phyloP scores from a whole-genome alignment of 2,888 invertebrate genomes.

The Timema podura region DNA sequence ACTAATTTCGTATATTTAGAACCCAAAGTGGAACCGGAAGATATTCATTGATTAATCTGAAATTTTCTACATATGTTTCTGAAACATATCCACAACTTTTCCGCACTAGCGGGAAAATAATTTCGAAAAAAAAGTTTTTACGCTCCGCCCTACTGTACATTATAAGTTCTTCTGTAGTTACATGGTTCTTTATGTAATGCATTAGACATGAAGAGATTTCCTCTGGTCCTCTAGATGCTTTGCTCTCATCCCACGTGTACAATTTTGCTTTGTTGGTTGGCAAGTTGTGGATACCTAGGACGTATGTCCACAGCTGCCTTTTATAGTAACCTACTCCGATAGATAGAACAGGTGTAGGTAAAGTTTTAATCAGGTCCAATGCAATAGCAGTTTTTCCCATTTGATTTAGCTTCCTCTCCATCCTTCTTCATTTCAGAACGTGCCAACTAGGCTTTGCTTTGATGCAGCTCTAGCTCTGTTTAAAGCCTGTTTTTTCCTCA shows the following conservation, averaged over 20 bases:
- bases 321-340: slow-evolving; percentile 36
- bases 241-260: slow-evolving; percentile 38
- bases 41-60: too few relatives aligned
- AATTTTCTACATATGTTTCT: too few relatives aligned
- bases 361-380: slow-evolving; percentile 37
- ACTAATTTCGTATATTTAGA: too few relatives aligned
- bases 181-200: slow-evolving; percentile 30
- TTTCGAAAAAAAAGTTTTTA: too few relatives aligned
- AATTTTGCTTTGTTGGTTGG: slow-evolving; percentile 33
- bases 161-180: slow-evolving; percentile 33
- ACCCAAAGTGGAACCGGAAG: too few relatives aligned
- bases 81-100: too few relatives aligned
- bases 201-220: slow-evolving; percentile 38
- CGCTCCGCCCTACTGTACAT: too few relatives aligned
- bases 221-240: slow-evolving; percentile 27
- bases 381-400: slow-evolving; percentile 25
- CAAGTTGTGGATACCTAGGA: slow-evolving; percentile 32
- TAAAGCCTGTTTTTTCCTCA: neutral
- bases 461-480: neutral
- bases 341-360: slow-evolving; percentile 36
- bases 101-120: too few relatives aligned
- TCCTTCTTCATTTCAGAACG: slow-evolving; percentile 1
- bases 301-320: slow-evolving; percentile 36
- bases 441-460: neutral
- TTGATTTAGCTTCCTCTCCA: neutral